Percentiles rank a stretch among this genome's conserved stretches.
Evolutionary conservation across 2,113 vertebrate species (phyloP).

Genomic region (Paraplagusia blochii): DNA sequence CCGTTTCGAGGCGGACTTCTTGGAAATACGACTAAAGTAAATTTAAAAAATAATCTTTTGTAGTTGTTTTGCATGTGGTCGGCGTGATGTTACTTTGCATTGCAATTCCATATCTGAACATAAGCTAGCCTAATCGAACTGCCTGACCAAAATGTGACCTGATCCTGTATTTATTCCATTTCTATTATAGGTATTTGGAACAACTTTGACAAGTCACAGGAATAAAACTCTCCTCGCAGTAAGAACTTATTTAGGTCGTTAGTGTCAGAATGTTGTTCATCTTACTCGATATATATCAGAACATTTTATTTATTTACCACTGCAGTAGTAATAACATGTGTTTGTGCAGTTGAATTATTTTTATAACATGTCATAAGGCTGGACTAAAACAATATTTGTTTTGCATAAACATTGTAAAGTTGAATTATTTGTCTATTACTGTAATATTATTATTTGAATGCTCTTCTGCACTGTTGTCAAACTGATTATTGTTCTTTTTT

Average conservation of each 20-base stretch:
- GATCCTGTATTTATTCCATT: not conserved
- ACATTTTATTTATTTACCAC: too few relatives aligned
- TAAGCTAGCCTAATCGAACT: constrained; percentile 63
- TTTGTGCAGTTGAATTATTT: too few relatives aligned
- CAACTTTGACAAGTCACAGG: constrained; percentile 51
- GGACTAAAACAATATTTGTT: too few relatives aligned
- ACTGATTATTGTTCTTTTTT: constrained; percentile 43
- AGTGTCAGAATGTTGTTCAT: too few relatives aligned
- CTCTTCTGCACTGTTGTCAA: constrained; percentile 6
- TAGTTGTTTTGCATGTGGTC: not conserved
- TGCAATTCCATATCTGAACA: not conserved
- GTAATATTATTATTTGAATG: constrained; percentile 3
- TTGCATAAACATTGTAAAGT: too few relatives aligned
- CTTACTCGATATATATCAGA: too few relatives aligned
- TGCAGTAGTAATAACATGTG: too few relatives aligned
- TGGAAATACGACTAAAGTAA: constrained; percentile 68
- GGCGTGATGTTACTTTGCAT: not conserved
- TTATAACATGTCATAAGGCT: too few relatives aligned
- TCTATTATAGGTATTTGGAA: constrained; percentile 65
- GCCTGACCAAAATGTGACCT: not conserved
- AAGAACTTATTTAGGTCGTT: constrained; percentile 29
- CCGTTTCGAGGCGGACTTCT: constrained; percentile 59
- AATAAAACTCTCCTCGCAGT: constrained; percentile 54
- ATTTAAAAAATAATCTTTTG: not conserved
- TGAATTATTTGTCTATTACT: not conserved